These are phyloP conservation scores for Zosterops pallidus DNA, from an alignment of 2,113 vertebrate species.

Conservation along the genomic window DNA sequence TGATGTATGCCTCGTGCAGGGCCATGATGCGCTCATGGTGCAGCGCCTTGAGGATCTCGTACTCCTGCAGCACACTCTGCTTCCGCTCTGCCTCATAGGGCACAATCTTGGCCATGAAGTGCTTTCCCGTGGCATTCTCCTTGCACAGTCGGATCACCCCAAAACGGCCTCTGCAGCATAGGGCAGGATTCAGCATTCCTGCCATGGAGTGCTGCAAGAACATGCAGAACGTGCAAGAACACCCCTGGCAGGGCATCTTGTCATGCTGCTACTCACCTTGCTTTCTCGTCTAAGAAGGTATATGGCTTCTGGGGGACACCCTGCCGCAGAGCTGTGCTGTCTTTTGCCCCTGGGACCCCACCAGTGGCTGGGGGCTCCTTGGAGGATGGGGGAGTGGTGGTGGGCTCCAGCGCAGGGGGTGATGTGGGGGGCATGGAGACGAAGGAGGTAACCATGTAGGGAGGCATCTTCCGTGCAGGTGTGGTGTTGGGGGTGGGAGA, in stretches of 20 bases:
- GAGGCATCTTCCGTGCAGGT: constrained; percentile 42
- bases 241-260: rapidly evolving
- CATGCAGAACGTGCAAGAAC: neutral
- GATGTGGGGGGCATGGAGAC: constrained; percentile 71
- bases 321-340: constrained; percentile 81
- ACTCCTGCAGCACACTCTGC: constrained; percentile 89
- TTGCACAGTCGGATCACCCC: constrained; percentile 93
- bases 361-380: constrained; percentile 64
- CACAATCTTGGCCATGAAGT: constrained; percentile 96
- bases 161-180: constrained; percentile 84
- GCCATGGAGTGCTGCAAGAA: rapidly evolving
- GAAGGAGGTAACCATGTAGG: constrained; percentile 77
- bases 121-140: constrained; percentile 92
- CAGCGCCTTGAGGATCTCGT: constrained; percentile 92
- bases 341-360: constrained; percentile 70
- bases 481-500: constrained; percentile 10
- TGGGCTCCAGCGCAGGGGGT: constrained; percentile 31
- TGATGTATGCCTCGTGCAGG: constrained; percentile 95
- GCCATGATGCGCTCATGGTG: constrained; percentile 94
- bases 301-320: constrained; percentile 96
- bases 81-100: constrained; percentile 90
- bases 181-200: neutral
- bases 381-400: neutral
- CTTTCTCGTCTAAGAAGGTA: constrained; percentile 97
- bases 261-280: constrained; percentile 77